These are phyloP conservation scores for Crotalus viridis DNA, from an alignment of 2,113 vertebrate genomes.

Conservation along the genomic window DNA sequence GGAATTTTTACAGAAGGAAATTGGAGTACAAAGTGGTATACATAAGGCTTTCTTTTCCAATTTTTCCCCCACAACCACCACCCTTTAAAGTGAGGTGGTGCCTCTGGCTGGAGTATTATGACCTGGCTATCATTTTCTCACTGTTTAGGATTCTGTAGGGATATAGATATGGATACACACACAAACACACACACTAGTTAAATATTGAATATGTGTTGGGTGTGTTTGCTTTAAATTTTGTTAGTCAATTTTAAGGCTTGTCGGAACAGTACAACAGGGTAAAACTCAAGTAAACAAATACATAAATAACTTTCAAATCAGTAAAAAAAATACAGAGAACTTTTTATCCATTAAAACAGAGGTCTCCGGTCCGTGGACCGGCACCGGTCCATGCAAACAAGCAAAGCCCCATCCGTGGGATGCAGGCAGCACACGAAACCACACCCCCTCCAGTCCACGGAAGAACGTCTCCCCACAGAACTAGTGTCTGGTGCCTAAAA, in stretches of 20 bases:
- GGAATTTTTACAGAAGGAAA: neutral
- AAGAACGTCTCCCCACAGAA: too few species aligned
- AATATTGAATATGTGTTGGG: too few species aligned
- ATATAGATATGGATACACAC: neutral
- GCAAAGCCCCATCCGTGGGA: too few species aligned
- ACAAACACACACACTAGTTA: too few species aligned
- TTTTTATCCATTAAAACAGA: neutral
- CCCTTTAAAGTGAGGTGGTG: neutral
- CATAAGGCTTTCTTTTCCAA: neutral
- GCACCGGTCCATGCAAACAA: too few species aligned
- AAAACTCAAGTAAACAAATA: neutral
- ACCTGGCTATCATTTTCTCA: neutral
- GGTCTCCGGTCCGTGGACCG: too few species aligned
- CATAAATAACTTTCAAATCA: neutral
- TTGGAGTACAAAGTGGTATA: neutral
- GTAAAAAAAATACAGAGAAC: neutral
- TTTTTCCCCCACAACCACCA: neutral
- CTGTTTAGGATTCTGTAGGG: neutral
- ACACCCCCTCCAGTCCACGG: too few species aligned
- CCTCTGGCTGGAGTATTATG: neutral
- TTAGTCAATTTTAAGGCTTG: neutral
- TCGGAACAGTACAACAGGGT: neutral
- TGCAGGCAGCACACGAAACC: too few species aligned
- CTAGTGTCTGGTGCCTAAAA: too few species aligned
- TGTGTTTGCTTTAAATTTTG: neutral